These are phyloP conservation scores for Labia minor DNA, from an alignment of 2,888 invertebrate genomes.

Conservation along the genomic window DNA sequence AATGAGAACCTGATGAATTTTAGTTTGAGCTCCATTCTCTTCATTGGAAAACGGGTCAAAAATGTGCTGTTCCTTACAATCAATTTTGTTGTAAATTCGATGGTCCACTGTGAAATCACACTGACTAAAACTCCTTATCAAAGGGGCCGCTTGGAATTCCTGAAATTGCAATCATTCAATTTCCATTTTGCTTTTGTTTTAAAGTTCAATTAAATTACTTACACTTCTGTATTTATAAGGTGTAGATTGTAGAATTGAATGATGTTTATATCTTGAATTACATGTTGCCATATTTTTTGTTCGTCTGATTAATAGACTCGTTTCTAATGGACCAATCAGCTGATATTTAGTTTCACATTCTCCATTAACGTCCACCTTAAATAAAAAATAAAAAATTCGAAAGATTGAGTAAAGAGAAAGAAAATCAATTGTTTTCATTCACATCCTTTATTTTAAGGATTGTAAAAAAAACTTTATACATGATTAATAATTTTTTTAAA, in stretches of 20 bases:
- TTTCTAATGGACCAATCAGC: slow-evolving; percentile 58
- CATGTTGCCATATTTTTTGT: slow-evolving; percentile 59
- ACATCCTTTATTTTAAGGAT: too few species aligned
- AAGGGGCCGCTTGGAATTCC: slow-evolving; percentile 60
- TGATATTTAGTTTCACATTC: slow-evolving; percentile 66
- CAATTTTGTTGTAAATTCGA: slow-evolving; percentile 57
- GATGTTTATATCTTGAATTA: slow-evolving; percentile 58
- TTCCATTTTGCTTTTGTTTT: too few species aligned
- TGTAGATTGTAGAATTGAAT: slow-evolving; percentile 68
- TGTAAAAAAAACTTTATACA: too few species aligned
- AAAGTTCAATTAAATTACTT: slow-evolving; percentile 35
- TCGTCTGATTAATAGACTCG: slow-evolving; percentile 62
- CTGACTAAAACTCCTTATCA: slow-evolving; percentile 53
- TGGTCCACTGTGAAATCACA: slow-evolving; percentile 66
- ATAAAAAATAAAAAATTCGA: too few species aligned
- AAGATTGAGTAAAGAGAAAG: too few species aligned
- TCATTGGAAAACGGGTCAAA: slow-evolving; percentile 67
- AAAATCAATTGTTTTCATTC: too few species aligned
- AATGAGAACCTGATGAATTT: slow-evolving; percentile 27
- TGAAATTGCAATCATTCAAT: slow-evolving; percentile 35
- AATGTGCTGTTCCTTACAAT: slow-evolving; percentile 60
- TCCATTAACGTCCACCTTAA: slow-evolving; percentile 71
- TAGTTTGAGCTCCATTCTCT: slow-evolving; percentile 60
- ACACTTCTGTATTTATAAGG: slow-evolving; percentile 62
- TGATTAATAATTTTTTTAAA: too few species aligned